Evolutionary conservation across 1,140 invertebrate genomes (phyloP).

Genomic region (Formica selysi): DNA sequence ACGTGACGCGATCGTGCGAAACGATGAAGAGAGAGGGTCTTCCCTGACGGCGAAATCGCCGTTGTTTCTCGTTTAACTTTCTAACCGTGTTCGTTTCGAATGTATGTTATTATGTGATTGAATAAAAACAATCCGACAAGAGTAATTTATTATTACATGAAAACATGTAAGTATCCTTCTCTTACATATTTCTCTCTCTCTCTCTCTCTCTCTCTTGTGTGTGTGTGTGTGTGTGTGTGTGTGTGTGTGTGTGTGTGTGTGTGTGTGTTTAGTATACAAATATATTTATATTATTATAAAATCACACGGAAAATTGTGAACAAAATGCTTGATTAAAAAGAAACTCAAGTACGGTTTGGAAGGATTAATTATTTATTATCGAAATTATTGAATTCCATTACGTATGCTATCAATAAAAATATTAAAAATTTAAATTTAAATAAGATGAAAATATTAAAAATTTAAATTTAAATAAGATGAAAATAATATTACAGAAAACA

Average conservation of each 20-base stretch:
- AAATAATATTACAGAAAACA: background rate
- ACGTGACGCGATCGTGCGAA: slow-evolving; percentile 54
- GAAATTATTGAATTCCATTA: background rate
- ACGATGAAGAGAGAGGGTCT: slow-evolving; percentile 31
- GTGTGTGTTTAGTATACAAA: background rate
- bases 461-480: background rate
- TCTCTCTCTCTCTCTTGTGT: no score
- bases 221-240: no score
- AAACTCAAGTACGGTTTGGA: background rate
- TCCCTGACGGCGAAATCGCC: slow-evolving; percentile 35
- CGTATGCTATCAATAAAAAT: background rate
- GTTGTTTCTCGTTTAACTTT: slow-evolving; percentile 35
- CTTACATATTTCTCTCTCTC: background rate
- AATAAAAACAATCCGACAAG: background rate
- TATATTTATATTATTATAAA: background rate
- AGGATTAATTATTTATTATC: slow-evolving; percentile 1
- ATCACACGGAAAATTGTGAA: background rate
- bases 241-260: no score
- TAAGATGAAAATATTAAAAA: background rate
- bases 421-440: background rate
- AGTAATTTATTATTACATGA: slow-evolving; percentile 10
- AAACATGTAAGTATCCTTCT: background rate
- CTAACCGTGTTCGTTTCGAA: slow-evolving; percentile 24
- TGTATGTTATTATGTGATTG: slow-evolving; percentile 18
- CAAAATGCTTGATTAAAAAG: background rate